A percentile compares a stretch with the other conserved stretches of the same genome.
Conservation (phyloP, 2,797 vertebrate genomes). For the Heterohyrax brucei region DNA sequence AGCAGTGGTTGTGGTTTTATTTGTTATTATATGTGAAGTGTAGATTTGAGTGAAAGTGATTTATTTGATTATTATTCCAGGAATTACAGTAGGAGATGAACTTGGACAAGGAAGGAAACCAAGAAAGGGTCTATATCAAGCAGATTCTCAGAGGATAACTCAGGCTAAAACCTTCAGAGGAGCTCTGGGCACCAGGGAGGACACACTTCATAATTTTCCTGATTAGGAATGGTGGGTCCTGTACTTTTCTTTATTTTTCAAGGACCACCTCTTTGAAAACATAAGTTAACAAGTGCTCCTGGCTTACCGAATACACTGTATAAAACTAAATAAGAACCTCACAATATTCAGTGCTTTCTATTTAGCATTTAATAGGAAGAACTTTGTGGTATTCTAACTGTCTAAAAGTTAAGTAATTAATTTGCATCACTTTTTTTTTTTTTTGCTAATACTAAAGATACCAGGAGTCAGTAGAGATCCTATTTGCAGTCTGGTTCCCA, state of each 20-base stretch:
- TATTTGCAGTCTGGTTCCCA: background rate
- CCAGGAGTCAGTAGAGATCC: background rate
- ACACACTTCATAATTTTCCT: background rate
- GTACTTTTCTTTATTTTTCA: background rate
- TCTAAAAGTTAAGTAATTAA: background rate
- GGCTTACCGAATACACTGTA: background rate
- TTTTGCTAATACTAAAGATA: background rate
- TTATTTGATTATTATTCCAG: background rate
- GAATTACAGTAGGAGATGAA: background rate
- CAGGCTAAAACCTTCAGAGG: background rate
- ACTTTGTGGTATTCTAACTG: background rate
- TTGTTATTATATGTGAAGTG: background rate
- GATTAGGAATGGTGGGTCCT: background rate
- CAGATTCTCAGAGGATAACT: background rate
- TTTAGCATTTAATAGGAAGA: background rate
- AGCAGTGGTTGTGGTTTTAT: too few species aligned
- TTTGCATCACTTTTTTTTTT: background rate
- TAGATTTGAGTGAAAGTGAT: background rate
- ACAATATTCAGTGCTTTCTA: background rate
- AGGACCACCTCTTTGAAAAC: too few species aligned
- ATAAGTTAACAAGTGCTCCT: background rate
- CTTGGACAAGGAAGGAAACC: background rate
- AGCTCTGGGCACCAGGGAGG: background rate
- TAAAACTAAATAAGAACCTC: background rate
- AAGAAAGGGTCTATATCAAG: background rate